Conservation (phyloP, 2,888 invertebrate species). For the Ferrisia virgata region DNA sequence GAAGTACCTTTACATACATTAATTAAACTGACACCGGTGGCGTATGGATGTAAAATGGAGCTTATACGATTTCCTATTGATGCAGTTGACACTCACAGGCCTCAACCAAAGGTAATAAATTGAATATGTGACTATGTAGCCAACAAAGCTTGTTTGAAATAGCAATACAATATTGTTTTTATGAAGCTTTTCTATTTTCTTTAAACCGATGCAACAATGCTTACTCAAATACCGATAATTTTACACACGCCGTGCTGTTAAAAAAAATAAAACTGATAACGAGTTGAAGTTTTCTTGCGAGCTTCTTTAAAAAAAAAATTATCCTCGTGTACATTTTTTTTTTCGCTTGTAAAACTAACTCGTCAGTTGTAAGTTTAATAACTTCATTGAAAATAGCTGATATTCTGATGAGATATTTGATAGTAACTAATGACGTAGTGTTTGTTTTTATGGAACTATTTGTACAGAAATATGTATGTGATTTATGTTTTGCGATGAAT, state of each 20-base stretch:
- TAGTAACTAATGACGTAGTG: neutral
- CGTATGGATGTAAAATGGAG: slow-evolving; percentile 96
- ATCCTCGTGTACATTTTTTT: neutral
- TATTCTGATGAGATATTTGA: neutral
- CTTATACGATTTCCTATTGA: slow-evolving; percentile 86
- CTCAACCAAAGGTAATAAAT: slow-evolving; percentile 72
- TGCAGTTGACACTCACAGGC: slow-evolving; percentile 94
- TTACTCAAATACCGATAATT: neutral
- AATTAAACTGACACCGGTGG: slow-evolving; percentile 95
- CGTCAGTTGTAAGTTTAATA: neutral
- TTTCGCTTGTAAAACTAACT: neutral
- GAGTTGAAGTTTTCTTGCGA: neutral
- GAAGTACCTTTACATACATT: slow-evolving; percentile 91
- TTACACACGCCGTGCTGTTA: neutral
- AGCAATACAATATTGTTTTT: neutral
- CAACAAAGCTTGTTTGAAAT: neutral
- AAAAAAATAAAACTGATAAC: neutral
- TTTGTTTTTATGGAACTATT: neutral
- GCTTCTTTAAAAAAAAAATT: neutral
- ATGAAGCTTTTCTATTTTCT: neutral
- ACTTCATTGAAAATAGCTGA: neutral
- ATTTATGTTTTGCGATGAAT: neutral
- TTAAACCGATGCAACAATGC: neutral
- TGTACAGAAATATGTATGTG: neutral
- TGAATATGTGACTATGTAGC: neutral